Conservation (phyloP, 2,888 invertebrate species). For the Coronaproctus castanopsis region DNA sequence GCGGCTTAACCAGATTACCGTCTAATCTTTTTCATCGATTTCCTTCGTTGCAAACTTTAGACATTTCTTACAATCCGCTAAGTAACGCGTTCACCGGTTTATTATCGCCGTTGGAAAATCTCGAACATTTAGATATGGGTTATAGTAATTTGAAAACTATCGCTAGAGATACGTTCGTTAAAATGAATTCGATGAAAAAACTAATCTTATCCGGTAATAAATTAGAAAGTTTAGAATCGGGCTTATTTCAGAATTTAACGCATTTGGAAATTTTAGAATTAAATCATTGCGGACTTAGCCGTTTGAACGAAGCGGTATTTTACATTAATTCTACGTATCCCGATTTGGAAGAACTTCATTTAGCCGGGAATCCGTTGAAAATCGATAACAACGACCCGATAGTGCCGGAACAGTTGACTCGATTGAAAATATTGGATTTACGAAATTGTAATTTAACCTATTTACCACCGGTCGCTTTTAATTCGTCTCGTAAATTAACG, state of each 20-base stretch:
- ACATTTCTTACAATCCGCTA: constrained; percentile 48
- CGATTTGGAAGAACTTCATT: constrained; percentile 42
- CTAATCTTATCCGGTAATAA: constrained; percentile 47
- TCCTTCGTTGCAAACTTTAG: constrained; percentile 42
- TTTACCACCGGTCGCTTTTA: constrained; percentile 38
- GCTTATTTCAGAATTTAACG: constrained; percentile 44
- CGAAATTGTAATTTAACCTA: constrained; percentile 41
- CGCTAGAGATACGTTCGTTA: constrained; percentile 42
- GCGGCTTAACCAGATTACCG: constrained; percentile 40
- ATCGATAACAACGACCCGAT: constrained; percentile 37
- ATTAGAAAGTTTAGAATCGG: constrained; percentile 41
- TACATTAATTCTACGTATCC: constrained; percentile 44
- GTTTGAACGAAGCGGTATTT: constrained; percentile 40
- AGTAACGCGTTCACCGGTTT: constrained; percentile 43
- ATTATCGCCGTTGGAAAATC: constrained; percentile 39
- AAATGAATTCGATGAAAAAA: constrained; percentile 44
- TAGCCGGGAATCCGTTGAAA: constrained; percentile 44
- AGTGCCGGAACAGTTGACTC: constrained; percentile 42
- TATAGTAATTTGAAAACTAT: constrained; percentile 45
- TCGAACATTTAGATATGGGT: constrained; percentile 51
- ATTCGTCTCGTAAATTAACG: constrained; percentile 39
- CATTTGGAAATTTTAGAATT: constrained; percentile 43
- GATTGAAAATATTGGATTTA: constrained; percentile 40
- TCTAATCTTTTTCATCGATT: constrained; percentile 41
- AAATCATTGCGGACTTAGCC: constrained; percentile 43